Evolutionary conservation across 2,888 invertebrate species (phyloP), one percentile per base, ranked within the genome.

Genomic region (Tanytarsus gracilentus): DNA sequence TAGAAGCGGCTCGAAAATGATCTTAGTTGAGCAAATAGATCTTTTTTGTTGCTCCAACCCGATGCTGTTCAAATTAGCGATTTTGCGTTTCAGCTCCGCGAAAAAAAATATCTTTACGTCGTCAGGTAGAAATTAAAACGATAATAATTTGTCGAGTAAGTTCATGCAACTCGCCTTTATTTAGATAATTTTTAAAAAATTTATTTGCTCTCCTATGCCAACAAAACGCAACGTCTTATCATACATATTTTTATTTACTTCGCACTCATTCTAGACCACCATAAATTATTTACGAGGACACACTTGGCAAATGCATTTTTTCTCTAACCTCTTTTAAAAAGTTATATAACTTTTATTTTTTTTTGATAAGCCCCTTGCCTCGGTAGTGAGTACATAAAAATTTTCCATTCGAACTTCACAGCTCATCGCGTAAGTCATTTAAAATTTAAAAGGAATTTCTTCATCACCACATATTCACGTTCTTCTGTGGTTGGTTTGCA

Each of bases 381-480:
- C n/a, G n/a, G n/a, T n/a, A n/a, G n/a, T n/a, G n/a, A n/a, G n/a
- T n/a, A n/a, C n/a, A n/a, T n/a, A n/a, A n/a, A n/a, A n/a, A 6
- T 3, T 33, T 33, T 33, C 33, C 16, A 11, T 18, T 5, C 18
- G 18, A 4, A 1, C 14, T 16, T 16, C 9, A 40, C 18, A n/a
- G n/a, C n/a, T n/a, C n/a, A n/a, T n/a, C 49, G 30, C 27, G 30
- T 29, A 55, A 23, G 26, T 30, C 58, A 48, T 59, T 59, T 59
- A 59, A 59, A 59, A 40, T 27, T 59, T 59, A 59, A 56, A 56
- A 21, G 56, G 56, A 53, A 53, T 36, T 53, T 53, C 16, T 27
- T 51, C 51, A 9, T 44, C 21, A 44, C 44, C 44, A 44, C 44
- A 44, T 23, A 44, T 44, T 44, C 44, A 44, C 44, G 44, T 44